Conservation (phyloP, 2,797 vertebrate species). For the Falco columbarius region DNA sequence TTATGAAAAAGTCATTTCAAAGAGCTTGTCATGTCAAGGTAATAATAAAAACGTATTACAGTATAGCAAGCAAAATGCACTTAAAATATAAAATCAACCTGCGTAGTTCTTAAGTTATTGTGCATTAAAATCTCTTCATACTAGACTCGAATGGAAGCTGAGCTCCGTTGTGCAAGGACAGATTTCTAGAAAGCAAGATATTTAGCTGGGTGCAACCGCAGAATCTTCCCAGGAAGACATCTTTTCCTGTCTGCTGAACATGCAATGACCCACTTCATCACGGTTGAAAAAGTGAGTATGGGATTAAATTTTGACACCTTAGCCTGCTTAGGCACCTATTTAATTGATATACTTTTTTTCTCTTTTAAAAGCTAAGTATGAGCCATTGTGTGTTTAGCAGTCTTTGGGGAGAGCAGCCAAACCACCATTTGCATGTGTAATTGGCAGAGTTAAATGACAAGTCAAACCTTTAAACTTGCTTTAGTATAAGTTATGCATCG, state of each 20-base stretch:
- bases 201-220: background rate
- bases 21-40: background rate
- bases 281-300: background rate
- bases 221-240: background rate
- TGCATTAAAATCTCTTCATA: background rate
- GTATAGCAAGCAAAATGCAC: background rate
- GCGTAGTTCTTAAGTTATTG: background rate
- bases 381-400: background rate
- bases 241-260: background rate
- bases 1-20: background rate
- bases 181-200: background rate
- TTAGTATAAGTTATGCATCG: background rate
- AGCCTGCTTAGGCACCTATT: background rate
- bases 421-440: background rate
- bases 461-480: background rate
- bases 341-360: background rate
- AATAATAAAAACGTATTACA: background rate
- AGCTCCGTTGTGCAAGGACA: background rate
- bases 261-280: background rate
- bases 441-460: background rate
- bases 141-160: background rate
- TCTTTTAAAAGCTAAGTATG: background rate
- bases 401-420: background rate
- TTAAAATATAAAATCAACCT: background rate
- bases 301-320: background rate